phyloP scores from a whole-genome alignment of 2,888 invertebrate genomes.

The Eristalinus aeneus region DNA sequence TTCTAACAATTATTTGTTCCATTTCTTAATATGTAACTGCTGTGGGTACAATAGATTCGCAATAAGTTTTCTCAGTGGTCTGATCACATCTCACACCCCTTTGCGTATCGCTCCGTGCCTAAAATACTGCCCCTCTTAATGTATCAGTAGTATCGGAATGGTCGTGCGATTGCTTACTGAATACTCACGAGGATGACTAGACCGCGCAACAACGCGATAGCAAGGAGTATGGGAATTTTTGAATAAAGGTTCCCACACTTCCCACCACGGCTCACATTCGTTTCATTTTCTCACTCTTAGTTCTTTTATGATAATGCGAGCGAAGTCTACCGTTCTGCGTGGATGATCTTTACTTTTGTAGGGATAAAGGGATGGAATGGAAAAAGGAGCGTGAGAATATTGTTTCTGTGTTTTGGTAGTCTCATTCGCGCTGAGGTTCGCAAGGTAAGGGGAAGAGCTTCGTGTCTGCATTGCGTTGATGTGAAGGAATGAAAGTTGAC shows the following conservation, averaged over 20 bases:
- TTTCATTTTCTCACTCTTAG: slow-evolving; percentile 57
- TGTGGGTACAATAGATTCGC: slow-evolving; percentile 27
- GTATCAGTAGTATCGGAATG: slow-evolving; percentile 54
- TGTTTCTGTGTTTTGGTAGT: slow-evolving; percentile 44
- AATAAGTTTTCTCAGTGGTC: slow-evolving; percentile 14
- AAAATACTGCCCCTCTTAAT: slow-evolving; percentile 7
- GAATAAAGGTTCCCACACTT: slow-evolving; percentile 52
- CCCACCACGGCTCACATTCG: slow-evolving; percentile 20
- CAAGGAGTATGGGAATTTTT: slow-evolving; percentile 24
- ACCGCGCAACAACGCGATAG: neutral
- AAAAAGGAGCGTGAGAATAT: slow-evolving; percentile 65
- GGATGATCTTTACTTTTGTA: slow-evolving; percentile 57
- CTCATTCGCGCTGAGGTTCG: slow-evolving; percentile 30
- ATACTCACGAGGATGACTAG: slow-evolving; percentile 6
- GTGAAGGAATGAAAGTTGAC: neutral
- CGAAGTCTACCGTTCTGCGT: slow-evolving; percentile 62
- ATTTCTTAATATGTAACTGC: neutral
- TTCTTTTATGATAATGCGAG: slow-evolving; percentile 58
- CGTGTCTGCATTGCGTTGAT: neutral
- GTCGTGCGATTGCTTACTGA: slow-evolving; percentile 31
- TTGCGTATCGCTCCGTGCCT: slow-evolving; percentile 1
- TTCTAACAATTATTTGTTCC: neutral
- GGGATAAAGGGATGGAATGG: slow-evolving; percentile 59
- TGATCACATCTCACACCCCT: slow-evolving; percentile 6
- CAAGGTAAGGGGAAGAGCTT: slow-evolving; percentile 4